phyloP scores from a whole-genome alignment of 2,797 vertebrate genomes.

The Emydoidea blandingii region DNA sequence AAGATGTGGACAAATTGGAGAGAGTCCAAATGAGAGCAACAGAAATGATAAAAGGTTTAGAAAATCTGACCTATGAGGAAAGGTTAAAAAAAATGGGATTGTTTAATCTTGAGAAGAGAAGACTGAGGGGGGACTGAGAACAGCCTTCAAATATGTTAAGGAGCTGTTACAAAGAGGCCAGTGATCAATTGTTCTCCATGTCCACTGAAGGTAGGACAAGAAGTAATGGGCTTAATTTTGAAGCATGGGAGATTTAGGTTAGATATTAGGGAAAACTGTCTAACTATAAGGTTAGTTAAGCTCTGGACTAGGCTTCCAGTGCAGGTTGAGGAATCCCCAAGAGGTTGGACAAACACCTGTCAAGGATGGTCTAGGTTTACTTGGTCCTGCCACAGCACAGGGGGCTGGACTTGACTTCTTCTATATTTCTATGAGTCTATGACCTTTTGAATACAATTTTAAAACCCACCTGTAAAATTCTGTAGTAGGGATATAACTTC shows the following conservation, averaged over 20 bases:
- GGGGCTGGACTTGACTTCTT: too few relatives aligned
- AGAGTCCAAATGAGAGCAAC: too few relatives aligned
- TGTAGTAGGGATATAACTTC: not conserved
- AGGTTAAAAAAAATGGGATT: not conserved
- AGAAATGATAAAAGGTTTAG: too few relatives aligned
- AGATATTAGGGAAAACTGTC: not conserved
- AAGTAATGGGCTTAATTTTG: not conserved
- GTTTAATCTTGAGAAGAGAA: not conserved
- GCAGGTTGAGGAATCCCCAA: not conserved
- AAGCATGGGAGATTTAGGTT: not conserved
- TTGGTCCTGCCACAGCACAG: too few relatives aligned
- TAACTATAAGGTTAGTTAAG: not conserved
- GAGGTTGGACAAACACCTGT: too few relatives aligned
- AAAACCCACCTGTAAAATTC: not conserved
- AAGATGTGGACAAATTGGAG: not conserved
- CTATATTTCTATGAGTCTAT: not conserved
- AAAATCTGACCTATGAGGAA: too few relatives aligned
- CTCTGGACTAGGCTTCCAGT: not conserved
- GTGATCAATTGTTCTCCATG: not conserved
- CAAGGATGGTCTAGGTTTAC: too few relatives aligned
- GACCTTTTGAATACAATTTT: not conserved
- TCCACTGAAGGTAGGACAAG: not conserved
- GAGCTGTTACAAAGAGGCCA: not conserved
- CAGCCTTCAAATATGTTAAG: not conserved
- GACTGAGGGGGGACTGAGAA: not conserved